These are phyloP conservation scores for Ceriagrion tenellum DNA, from an alignment of 2,888 invertebrate species.

Conservation along the genomic window DNA sequence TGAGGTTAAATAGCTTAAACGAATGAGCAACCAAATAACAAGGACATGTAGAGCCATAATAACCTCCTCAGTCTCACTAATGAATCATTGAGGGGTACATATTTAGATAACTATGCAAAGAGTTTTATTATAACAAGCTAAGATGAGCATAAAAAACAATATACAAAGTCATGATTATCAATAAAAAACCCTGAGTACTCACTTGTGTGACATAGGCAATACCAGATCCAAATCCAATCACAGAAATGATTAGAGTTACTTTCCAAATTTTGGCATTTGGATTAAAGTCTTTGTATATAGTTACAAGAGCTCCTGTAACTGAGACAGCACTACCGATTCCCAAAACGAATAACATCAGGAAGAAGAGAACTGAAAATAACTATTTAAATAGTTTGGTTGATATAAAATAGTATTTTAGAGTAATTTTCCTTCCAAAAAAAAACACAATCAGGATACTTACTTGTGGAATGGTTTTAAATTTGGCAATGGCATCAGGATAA, in stretches of 20 bases:
- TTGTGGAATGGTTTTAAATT: slow-evolving; percentile 87
- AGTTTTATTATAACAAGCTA: no score
- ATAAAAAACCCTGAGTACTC: slow-evolving; percentile 37
- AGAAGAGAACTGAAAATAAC: slow-evolving; percentile 81
- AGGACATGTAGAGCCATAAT: no score
- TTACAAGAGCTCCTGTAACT: slow-evolving; percentile 79
- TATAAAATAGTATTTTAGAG: not conserved
- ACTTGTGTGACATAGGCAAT: slow-evolving; percentile 74
- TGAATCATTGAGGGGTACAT: no score
- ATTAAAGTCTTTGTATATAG: slow-evolving; percentile 79
- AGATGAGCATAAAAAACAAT: no score
- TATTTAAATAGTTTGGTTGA: slow-evolving; percentile 72
- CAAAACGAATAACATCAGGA: slow-evolving; percentile 81
- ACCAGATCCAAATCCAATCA: slow-evolving; percentile 73
- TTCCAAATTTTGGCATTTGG: slow-evolving; percentile 76
- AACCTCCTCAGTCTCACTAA: no score
- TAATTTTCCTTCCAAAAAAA: not conserved
- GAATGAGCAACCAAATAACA: no score
- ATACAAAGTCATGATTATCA: no score
- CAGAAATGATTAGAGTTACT: slow-evolving; percentile 73
- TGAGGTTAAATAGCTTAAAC: no score
- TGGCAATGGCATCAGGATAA: slow-evolving; percentile 90
- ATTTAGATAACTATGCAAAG: no score
- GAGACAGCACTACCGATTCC: slow-evolving; percentile 80
- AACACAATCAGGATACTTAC: slow-evolving; percentile 76